Conservation (phyloP, 2,888 invertebrate genomes). For the Sinodicranocentrus sp. region DNA sequence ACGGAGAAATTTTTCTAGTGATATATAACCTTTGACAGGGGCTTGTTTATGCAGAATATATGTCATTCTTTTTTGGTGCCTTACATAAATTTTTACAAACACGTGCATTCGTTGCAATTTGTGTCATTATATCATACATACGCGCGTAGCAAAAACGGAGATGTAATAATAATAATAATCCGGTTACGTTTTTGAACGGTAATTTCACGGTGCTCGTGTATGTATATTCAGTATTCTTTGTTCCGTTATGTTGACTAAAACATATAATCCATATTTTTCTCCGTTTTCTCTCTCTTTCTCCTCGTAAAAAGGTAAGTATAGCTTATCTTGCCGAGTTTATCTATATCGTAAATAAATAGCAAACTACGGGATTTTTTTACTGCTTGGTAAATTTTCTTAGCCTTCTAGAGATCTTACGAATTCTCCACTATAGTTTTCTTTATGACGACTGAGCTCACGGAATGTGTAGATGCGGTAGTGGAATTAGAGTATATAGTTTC, state of each 20-base stretch:
- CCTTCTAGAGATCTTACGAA: background rate
- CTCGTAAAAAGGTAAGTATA: constrained; percentile 17
- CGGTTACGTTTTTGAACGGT: constrained; percentile 63
- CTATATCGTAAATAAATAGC: constrained; percentile 17
- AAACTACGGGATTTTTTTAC: background rate
- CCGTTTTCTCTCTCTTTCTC: constrained; percentile 9
- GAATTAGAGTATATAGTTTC: background rate
- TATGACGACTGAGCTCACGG: constrained; percentile 52
- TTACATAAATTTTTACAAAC: no score
- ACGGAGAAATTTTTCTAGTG: no score
- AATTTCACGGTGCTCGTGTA: constrained; percentile 56
- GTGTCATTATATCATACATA: no score
- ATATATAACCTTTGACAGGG: no score
- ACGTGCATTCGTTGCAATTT: no score
- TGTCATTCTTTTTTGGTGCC: no score
- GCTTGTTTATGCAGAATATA: no score
- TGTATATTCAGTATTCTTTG: background rate
- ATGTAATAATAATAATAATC: constrained; percentile 50
- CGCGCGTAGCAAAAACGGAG: background rate
- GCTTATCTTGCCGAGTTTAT: background rate
- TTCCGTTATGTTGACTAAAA: background rate
- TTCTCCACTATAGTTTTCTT: constrained; percentile 28
- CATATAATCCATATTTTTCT: background rate
- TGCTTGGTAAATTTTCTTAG: background rate
- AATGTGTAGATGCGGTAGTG: background rate